A percentile compares a stretch with the other conserved stretches of the same genome.
Conservation (phyloP, 2,888 invertebrate genomes). For the Acronicta leporina region DNA sequence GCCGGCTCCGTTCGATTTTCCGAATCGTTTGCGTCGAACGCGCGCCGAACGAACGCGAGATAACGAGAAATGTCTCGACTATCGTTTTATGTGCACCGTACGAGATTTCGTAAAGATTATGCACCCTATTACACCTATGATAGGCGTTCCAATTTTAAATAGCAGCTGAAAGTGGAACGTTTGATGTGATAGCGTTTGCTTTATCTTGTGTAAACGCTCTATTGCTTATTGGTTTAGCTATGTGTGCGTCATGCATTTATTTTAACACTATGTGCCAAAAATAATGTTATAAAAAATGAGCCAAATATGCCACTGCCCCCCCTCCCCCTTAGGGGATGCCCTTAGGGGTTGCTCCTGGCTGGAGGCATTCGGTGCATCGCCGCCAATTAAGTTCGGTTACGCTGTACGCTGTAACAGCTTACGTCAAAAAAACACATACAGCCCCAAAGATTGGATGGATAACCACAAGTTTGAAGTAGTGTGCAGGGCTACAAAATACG, state of each 20-base stretch:
- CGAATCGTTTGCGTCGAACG: constrained; percentile 82
- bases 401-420: no score
- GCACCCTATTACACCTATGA: constrained; percentile 57
- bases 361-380: no score
- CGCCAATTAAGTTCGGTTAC: no score
- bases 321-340: no score
- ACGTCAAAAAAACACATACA: no score
- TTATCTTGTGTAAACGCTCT: constrained; percentile 25
- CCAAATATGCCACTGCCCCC: no score
- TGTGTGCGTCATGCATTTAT: constrained; percentile 8
- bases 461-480: no score
- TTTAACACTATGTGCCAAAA: no score
- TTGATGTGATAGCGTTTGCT: constrained; percentile 29
- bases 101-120: constrained; percentile 62
- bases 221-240: neutral
- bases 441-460: no score
- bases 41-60: constrained; percentile 65
- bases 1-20: constrained; percentile 84
- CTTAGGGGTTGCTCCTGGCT: no score
- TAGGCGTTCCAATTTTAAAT: constrained; percentile 52
- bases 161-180: constrained; percentile 27
- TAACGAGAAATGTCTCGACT: constrained; percentile 81
- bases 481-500: no score
- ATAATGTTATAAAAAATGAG: no score
- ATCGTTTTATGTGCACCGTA: constrained; percentile 75